These are phyloP conservation scores for Trogon melanurus DNA, from an alignment of 2,113 vertebrate genomes.

Conservation along the genomic window DNA sequence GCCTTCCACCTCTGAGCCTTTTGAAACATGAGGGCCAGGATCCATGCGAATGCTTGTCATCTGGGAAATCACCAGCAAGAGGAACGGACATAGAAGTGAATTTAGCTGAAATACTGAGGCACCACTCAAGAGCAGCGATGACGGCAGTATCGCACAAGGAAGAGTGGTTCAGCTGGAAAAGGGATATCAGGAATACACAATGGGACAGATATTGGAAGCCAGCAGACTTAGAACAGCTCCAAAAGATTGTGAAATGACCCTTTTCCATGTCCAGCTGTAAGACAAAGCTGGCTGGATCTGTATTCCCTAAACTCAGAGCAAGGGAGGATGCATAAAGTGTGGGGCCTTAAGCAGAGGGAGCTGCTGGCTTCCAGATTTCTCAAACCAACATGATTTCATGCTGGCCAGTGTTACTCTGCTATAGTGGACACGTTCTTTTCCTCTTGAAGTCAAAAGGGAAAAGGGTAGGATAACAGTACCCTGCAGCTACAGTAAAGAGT, in stretches of 20 bases:
- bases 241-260: conserved; percentile 40
- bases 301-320: conserved; percentile 43
- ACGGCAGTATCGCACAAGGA: neutral
- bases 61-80: neutral
- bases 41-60: neutral
- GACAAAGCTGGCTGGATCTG: conserved; percentile 21
- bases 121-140: neutral
- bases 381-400: neutral
- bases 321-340: neutral
- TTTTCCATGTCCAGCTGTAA: conserved; percentile 25
- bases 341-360: neutral
- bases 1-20: neutral
- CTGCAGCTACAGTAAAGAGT: neutral
- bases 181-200: neutral
- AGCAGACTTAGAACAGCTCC: neutral
- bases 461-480: neutral
- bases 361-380: conserved; percentile 4
- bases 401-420: neutral
- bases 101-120: neutral
- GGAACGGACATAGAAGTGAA: neutral
- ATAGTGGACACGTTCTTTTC: neutral
- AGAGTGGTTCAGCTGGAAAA: neutral
- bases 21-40: neutral
- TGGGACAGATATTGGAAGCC: conserved; percentile 7
- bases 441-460: neutral